A percentile compares a stretch with the other conserved stretches of the same genome.
Evolutionary conservation across 2,797 vertebrate species (phyloP).

Genomic region (Perdix hodgsoniae): DNA sequence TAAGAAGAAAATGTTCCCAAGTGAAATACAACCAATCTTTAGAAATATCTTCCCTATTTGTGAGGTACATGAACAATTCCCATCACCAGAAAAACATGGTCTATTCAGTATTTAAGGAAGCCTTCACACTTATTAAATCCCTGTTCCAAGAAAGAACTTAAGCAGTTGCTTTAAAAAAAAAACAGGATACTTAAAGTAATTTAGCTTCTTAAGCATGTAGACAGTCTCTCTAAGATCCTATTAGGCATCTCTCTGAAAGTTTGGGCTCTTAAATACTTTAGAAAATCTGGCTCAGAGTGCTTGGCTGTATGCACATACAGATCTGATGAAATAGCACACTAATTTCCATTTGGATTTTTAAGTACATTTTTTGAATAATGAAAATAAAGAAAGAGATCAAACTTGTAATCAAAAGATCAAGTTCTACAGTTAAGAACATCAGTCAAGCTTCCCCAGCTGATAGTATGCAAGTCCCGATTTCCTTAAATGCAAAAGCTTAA

Average conservation of each 20-base stretch:
- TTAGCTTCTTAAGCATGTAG: constrained; percentile 50
- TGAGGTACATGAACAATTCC: not conserved
- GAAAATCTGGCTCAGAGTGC: constrained; percentile 29
- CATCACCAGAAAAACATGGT: not conserved
- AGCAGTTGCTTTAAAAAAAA: constrained; percentile 37
- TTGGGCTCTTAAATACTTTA: constrained; percentile 21
- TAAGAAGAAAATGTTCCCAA: constrained; percentile 58
- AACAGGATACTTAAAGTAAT: constrained; percentile 2
- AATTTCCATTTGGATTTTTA: not conserved
- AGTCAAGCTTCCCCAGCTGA: not conserved
- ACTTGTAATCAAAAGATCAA: not conserved
- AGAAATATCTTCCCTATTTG: not conserved
- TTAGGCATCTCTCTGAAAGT: constrained; percentile 17
- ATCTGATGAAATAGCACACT: not conserved
- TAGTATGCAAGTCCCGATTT: not conserved
- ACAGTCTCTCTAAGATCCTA: constrained; percentile 39
- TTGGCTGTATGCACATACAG: not conserved
- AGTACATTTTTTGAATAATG: not conserved
- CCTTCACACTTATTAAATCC: not conserved
- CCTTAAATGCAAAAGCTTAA: not conserved
- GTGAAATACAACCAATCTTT: not conserved
- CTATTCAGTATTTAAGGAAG: not conserved
- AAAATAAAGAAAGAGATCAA: not conserved
- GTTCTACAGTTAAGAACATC: not conserved
- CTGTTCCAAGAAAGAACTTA: constrained; percentile 7